Evolutionary conservation across 2,888 invertebrate species (phyloP), one percentile per base, ranked within the genome.

Genomic region (Papilio gigon): DNA sequence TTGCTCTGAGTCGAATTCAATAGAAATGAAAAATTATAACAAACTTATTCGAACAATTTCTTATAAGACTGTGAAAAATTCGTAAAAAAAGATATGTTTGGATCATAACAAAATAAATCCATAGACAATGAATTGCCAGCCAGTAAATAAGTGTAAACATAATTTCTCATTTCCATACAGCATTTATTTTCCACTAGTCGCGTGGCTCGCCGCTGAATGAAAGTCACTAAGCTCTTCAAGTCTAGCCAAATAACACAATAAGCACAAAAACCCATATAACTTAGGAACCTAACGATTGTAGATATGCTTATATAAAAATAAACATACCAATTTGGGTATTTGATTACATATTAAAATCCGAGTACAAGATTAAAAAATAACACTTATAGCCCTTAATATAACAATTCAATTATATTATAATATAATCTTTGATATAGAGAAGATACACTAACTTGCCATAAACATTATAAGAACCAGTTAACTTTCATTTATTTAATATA

Each of bases 301-400:
- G 37, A 35, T 65, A 61, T 27, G 53, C 62, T 64, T 70, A 58
- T 69, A 69, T 63, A 74, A 71, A 74, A 71, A 72, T 63, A 68
- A 67, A 67, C 50, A 67, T 67, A 67, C 67, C 61, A 30, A 37
- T 61, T 27, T 40, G 61, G 59, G 66, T 50, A 67, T 60, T 47
- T 33, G 9, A 40, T 44, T 14, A 27, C 33, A n/a, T 30, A 47
- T 64, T 50, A 50, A 30, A 20, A 35, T 5, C 47, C 53, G 20
- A n/a, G 4, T 11, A 30, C 17, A 33, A 25, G 12, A 62, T 62
- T 25, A 27, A 62, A 62, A 42, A 30, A 44, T 42, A 61, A 61
- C 62, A 44, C 61, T 44, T 62, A 62, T 6, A 62, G 30, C 44
- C 30, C 62, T 44, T 44, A 30, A 44, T 17, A 30, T 30, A 53